These are phyloP conservation scores for Hippocampus guttulatus DNA, from an alignment of 2,113 vertebrate species.

Conservation along the genomic window DNA sequence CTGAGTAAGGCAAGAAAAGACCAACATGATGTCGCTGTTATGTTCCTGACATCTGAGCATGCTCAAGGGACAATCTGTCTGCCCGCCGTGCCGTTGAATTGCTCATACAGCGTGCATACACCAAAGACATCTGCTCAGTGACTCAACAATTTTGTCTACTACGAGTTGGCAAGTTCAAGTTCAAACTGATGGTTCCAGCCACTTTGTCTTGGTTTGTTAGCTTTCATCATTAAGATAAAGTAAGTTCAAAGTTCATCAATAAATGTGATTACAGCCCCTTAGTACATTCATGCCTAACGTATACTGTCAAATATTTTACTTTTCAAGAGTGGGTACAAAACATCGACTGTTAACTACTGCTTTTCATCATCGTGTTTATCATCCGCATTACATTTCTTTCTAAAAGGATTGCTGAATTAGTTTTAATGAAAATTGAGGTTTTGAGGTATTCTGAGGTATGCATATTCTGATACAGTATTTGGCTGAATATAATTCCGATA, in stretches of 20 bases:
- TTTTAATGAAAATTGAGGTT: no score
- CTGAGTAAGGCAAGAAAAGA: constrained; percentile 19
- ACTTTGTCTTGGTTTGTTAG: neutral
- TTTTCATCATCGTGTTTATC: neutral
- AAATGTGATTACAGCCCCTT: neutral
- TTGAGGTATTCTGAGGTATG: no score
- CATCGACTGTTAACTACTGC: neutral
- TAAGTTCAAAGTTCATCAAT: neutral
- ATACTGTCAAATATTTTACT: neutral
- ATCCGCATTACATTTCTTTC: neutral
- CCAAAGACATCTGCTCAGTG: constrained; percentile 22
- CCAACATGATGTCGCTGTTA: constrained; percentile 38
- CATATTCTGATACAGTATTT: neutral
- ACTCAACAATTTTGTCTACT: constrained; percentile 2
- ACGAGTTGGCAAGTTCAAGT: constrained; percentile 12
- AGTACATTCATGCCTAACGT: neutral
- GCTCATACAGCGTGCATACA: constrained; percentile 50
- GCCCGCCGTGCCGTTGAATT: constrained; percentile 34
- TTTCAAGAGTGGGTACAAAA: neutral
- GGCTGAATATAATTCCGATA: no score
- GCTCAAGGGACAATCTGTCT: constrained; percentile 56
- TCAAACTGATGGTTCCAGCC: neutral
- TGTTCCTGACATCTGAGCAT: constrained; percentile 51
- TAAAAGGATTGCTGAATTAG: neutral
- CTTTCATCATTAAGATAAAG: neutral